These are phyloP conservation scores for Parelbella ahira DNA, from an alignment of 2,888 invertebrate species.

Conservation along the genomic window DNA sequence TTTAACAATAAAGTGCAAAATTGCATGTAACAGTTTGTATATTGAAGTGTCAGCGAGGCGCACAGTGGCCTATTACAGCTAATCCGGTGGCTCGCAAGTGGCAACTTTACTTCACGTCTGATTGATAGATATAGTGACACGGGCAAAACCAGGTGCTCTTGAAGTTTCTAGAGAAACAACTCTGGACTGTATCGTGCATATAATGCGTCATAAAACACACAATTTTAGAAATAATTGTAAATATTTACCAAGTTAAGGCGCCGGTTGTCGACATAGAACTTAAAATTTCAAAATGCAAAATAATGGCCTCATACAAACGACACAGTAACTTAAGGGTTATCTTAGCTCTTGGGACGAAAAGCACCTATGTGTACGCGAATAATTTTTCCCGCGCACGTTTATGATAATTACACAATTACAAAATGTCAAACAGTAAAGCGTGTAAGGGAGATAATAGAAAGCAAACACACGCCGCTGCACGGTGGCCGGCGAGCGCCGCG, in stretches of 20 bases:
- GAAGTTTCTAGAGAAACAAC: conserved; percentile 56
- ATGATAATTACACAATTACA: not conserved
- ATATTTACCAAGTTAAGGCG: no score
- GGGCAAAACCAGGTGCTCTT: conserved; percentile 53
- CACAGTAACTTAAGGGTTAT: no score
- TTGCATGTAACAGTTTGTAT: conserved; percentile 28
- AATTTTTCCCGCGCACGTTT: not conserved
- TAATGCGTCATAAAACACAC: conserved; percentile 2
- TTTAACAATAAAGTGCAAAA: conserved; percentile 40
- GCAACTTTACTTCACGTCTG: conserved; percentile 52
- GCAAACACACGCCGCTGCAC: conserved; percentile 42
- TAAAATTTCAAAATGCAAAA: no score
- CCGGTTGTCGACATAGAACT: no score
- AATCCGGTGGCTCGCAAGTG: conserved; percentile 52
- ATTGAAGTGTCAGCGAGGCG: conserved; percentile 39
- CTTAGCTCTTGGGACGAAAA: no score
- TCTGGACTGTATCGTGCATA: conserved; percentile 28
- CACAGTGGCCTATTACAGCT: conserved; percentile 51
- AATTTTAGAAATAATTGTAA: no score
- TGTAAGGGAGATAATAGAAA: conserved; percentile 42
- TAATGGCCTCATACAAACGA: no score
- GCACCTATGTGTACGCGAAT: no score
- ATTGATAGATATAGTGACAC: conserved; percentile 66
- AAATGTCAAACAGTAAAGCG: conserved; percentile 21
- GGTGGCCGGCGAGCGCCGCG: conserved; percentile 31